Evolutionary conservation across 2,888 invertebrate genomes (phyloP).

Genomic region (Pyrrhosoma nymphula): DNA sequence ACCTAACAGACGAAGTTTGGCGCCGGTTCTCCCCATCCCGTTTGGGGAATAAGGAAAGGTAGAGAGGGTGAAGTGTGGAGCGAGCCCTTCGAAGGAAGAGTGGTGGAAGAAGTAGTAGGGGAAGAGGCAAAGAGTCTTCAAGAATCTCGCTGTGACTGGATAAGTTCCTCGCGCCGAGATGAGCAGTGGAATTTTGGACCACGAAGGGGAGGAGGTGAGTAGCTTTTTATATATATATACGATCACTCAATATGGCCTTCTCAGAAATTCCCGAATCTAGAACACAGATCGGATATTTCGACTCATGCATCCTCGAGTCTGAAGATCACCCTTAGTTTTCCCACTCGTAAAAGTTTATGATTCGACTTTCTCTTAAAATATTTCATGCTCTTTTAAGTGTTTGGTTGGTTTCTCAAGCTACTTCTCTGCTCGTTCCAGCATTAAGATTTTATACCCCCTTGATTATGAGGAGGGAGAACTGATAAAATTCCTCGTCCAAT

Average conservation of each 20-base stretch:
- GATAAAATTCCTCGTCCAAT: too few species aligned
- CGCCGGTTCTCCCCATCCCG: neutral
- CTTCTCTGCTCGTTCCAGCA: too few species aligned
- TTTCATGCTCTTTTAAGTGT: too few species aligned
- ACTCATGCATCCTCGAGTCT: neutral
- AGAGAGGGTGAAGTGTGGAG: neutral
- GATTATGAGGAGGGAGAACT: too few species aligned
- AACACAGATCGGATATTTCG: neutral
- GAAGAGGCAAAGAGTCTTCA: neutral
- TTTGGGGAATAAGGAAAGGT: neutral
- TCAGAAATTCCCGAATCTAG: neutral
- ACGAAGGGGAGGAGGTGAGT: constrained; percentile 64
- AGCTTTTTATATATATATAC: neutral
- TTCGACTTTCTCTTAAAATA: neutral
- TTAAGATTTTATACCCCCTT: too few species aligned
- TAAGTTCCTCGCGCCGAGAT: neutral
- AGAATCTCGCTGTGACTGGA: neutral
- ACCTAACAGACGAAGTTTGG: neutral
- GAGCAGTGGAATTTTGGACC: constrained; percentile 51
- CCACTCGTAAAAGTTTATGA: neutral
- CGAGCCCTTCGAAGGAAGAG: neutral
- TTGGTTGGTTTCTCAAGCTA: too few species aligned
- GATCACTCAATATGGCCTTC: neutral
- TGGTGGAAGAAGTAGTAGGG: neutral
- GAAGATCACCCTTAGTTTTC: neutral